Conservation (phyloP, 2,797 vertebrate species). For the Apodemus agrarius region DNA sequence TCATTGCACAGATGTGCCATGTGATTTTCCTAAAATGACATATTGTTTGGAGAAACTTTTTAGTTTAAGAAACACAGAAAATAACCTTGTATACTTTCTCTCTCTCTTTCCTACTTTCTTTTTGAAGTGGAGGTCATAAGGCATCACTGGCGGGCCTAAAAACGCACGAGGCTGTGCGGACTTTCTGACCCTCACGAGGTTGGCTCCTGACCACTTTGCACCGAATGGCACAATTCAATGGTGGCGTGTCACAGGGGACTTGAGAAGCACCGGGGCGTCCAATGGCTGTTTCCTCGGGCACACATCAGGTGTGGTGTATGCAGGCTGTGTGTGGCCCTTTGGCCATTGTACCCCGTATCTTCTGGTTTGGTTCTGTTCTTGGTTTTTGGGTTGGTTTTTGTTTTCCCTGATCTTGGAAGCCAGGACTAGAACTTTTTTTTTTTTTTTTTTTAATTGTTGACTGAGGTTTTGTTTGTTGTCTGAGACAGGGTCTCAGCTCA, state of each 20-base stretch:
- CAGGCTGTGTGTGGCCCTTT: neutral
- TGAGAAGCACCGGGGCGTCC: neutral
- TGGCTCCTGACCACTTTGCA: neutral
- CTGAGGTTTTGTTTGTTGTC: neutral
- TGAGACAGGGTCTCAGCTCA: neutral
- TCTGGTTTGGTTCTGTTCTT: neutral
- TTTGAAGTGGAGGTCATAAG: too few relatives aligned
- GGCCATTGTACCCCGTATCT: neutral
- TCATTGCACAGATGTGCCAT: neutral
- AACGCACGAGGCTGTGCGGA: neutral
- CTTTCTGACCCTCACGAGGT: neutral
- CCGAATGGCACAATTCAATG: neutral
- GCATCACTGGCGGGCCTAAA: neutral
- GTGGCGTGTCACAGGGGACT: accelerated
- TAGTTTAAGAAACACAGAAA: slow-evolving; percentile 21
- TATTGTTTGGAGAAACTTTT: neutral
- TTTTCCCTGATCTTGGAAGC: neutral
- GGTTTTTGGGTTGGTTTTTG: neutral
- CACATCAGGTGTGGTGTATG: neutral
- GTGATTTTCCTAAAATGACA: slow-evolving; percentile 20
- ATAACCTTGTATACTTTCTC: neutral
- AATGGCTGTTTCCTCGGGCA: neutral
- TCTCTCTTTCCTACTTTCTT: neutral
- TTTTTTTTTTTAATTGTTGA: neutral
- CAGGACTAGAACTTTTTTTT: neutral